phyloP scores from a whole-genome alignment of 1,140 invertebrate genomes.

The roundworm (Caenorhabditis elegans) region WBcel235 BX284605.5:840001-840500 shows the following conservation, averaged over 20 bases:
- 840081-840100: neutral
- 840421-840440: neutral
- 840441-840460: neutral
- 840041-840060: conserved; percentile 27
- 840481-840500: too few relatives aligned
- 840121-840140: neutral
- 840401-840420: neutral
- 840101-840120: conserved; percentile 6
- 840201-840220: too few relatives aligned
- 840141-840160: neutral
- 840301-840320: too few relatives aligned
- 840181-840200: too few relatives aligned
- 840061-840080: neutral
- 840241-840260: too few relatives aligned
- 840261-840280: too few relatives aligned
- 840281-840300: too few relatives aligned
- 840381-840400: neutral
- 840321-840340: too few relatives aligned
- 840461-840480: neutral
- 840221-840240: too few relatives aligned
- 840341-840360: too few relatives aligned
- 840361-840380: neutral
- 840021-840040: neutral
- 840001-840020: too few relatives aligned
- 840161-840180: too few relatives aligned